These are phyloP conservation scores for Tortricodes alternella DNA, from an alignment of 2,888 invertebrate species.

Conservation along the genomic window DNA sequence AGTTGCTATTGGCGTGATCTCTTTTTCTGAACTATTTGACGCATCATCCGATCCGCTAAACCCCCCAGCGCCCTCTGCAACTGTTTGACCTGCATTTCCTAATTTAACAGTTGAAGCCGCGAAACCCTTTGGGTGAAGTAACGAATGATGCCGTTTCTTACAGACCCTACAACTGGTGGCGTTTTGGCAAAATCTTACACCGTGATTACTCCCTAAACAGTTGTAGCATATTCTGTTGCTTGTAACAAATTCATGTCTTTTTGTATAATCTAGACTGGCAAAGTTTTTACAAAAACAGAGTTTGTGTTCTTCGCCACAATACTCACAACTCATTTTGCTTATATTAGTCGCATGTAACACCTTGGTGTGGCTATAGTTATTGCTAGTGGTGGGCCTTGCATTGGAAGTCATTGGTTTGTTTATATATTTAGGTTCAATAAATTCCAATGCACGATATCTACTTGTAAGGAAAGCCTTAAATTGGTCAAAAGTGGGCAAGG, in stretches of 20 bases:
- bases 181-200: conserved; percentile 2
- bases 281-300: background rate
- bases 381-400: background rate
- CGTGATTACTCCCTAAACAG: conserved; percentile 4
- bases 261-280: background rate
- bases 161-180: conserved; percentile 5
- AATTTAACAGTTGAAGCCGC: background rate
- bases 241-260: background rate
- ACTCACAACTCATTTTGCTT: background rate
- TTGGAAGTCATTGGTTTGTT: background rate
- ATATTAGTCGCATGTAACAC: background rate
- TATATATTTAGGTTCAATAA: background rate
- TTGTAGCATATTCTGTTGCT: conserved; percentile 7
- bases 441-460: conserved; percentile 9
- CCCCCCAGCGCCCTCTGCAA: background rate
- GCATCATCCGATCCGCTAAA: background rate
- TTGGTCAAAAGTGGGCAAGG: background rate
- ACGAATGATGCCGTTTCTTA: conserved; percentile 7
- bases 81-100: background rate
- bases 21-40: no score
- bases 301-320: background rate
- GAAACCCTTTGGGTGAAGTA: background rate
- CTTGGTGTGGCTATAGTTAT: background rate
- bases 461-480: conserved; percentile 5
- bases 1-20: background rate